Conservation (phyloP, 2,888 invertebrate genomes). For the Drosophila maculinotata region DNA sequence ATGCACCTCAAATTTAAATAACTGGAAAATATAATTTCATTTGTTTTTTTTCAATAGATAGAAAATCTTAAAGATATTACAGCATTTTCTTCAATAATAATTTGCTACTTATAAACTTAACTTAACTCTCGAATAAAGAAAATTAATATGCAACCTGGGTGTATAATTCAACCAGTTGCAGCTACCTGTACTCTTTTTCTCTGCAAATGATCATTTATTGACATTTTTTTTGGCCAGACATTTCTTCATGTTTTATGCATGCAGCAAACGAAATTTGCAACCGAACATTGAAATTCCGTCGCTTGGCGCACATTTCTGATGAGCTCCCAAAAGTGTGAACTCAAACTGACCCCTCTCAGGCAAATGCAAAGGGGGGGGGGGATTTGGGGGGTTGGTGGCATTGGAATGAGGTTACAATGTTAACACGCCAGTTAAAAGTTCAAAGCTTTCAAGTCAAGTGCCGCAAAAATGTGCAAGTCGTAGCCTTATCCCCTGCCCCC, state of each 20-base stretch:
- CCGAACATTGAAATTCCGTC: slow-evolving; percentile 45
- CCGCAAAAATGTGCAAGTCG: slow-evolving; percentile 34
- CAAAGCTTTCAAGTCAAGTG: slow-evolving; percentile 62
- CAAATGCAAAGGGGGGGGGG: background rate
- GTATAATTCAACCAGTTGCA: background rate
- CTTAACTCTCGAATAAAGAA: no score
- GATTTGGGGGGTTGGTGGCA: background rate
- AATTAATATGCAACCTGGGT: background rate
- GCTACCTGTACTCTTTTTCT: slow-evolving; percentile 9
- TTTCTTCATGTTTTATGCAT: slow-evolving; percentile 71
- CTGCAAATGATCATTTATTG: slow-evolving; percentile 34
- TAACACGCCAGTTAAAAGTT: slow-evolving; percentile 58
- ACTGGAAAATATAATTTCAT: no score
- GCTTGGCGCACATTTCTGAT: slow-evolving; percentile 27
- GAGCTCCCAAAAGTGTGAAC: slow-evolving; percentile 38
- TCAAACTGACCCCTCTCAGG: slow-evolving; percentile 24
- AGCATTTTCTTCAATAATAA: no score
- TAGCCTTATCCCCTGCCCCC: background rate
- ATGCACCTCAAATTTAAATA: no score
- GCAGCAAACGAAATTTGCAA: slow-evolving; percentile 42
- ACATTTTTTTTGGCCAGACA: slow-evolving; percentile 58
- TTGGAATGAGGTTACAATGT: slow-evolving; percentile 3
- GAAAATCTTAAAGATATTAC: no score
- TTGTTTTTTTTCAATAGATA: no score
- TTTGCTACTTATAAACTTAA: no score